Percentiles rank a stretch among this genome's conserved stretches.
Conservation (phyloP, 2,888 invertebrate genomes). For the Kuschelorhynchus macadamiae region DNA sequence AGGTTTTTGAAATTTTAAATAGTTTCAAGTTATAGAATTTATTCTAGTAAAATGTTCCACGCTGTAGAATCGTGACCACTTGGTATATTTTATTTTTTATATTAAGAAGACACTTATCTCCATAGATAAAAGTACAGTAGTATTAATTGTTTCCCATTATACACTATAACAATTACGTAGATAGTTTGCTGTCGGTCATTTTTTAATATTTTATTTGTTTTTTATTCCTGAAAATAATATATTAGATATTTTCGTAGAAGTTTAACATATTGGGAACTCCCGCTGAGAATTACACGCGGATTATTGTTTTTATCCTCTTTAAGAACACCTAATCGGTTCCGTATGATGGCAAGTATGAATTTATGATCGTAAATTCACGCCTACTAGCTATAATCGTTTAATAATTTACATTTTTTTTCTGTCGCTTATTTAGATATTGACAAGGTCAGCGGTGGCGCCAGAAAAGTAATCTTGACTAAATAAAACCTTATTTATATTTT, state of each 20-base stretch:
- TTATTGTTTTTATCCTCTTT: slow-evolving; percentile 31
- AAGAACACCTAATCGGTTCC: slow-evolving; percentile 26
- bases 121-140: too few relatives aligned
- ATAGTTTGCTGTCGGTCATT: background rate
- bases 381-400: slow-evolving; percentile 9
- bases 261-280: slow-evolving; percentile 15
- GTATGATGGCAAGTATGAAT: slow-evolving; percentile 21
- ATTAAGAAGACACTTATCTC: too few relatives aligned
- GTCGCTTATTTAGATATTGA: background rate
- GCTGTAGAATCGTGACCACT: too few relatives aligned
- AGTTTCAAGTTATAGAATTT: too few relatives aligned
- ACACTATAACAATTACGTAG: too few relatives aligned
- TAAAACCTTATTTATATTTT: too few relatives aligned
- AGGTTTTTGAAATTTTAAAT: too few relatives aligned
- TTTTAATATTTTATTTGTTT: background rate
- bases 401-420: slow-evolving; percentile 8
- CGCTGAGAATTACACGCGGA: slow-evolving; percentile 22
- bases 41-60: too few relatives aligned
- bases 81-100: too few relatives aligned
- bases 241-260: slow-evolving; percentile 12
- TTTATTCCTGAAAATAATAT: background rate
- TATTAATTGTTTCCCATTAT: too few relatives aligned
- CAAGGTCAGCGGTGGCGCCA: background rate
- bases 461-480: background rate
- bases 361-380: slow-evolving; percentile 30